Evolutionary conservation across 2,797 vertebrate genomes (phyloP).

Genomic region (Coilia nasus): DNA sequence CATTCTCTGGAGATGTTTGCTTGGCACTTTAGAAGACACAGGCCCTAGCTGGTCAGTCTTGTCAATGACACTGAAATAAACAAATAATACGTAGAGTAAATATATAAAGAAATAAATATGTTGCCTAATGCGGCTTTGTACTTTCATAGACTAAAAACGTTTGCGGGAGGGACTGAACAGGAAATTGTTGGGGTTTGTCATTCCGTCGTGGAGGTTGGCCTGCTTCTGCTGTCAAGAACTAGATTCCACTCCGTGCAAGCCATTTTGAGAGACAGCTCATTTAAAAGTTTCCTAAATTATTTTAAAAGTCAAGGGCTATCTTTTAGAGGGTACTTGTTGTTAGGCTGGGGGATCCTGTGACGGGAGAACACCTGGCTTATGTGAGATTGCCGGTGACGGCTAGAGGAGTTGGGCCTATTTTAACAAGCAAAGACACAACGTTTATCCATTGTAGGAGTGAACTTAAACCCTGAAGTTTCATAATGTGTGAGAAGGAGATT

Average conservation of each 20-base stretch:
- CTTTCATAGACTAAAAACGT: constrained; percentile 47
- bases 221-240: constrained; percentile 50
- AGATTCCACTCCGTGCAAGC: constrained; percentile 40
- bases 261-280: constrained; percentile 42
- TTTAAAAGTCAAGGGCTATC: not conserved
- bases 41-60: constrained; percentile 45
- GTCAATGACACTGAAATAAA: constrained; percentile 54
- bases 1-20: constrained; percentile 36
- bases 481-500: not conserved
- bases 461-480: not conserved
- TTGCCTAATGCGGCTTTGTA: constrained; percentile 44
- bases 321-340: not conserved
- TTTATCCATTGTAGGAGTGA: not conserved
- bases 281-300: constrained; percentile 20
- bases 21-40: constrained; percentile 40
- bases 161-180: constrained; percentile 51
- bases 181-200: constrained; percentile 38
- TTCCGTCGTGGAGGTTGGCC: constrained; percentile 24
- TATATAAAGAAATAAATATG: constrained; percentile 12
- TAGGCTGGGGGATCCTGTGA: not conserved
- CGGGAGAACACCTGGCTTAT: not conserved
- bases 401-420: not conserved
- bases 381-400: not conserved
- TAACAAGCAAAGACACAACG: not conserved
- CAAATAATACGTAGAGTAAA: not conserved